Base-by-base conservation (phyloP, 2,797 vertebrate genomes). In the Leptodactylus fallax region DNA sequence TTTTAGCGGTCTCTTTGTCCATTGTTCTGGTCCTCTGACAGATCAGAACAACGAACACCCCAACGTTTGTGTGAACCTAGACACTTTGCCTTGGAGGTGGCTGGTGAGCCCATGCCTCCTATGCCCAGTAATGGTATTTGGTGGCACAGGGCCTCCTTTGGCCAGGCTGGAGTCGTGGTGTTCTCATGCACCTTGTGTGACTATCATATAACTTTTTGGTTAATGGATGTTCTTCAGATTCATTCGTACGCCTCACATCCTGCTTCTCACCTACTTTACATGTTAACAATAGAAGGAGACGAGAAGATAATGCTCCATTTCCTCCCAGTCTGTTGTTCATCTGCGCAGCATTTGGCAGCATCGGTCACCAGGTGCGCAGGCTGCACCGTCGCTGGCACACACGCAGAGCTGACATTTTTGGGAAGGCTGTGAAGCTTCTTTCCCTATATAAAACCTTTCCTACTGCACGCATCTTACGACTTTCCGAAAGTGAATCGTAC, bases 231-330 rank as follows among this genome's bases (percentile, higher is more conserved):
- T 51, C 5, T 0, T 6, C 17, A n/a, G n/a, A n/a, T n/a, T 27
- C 11, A 7, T 19, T n/a, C 23, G 11, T 27, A 21, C 55, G 2
- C 21, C 17, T 65, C 51, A 27, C 58, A 71, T 80, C 65, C 87
- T 17, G 10, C 53, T 79, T 80, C 81, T 88, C 77, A 63, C 87
- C 76, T 85, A 56, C 55, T 85, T 79, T 56, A 83, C 63, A 8
- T 71, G 72, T 9, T 60, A 60, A 71, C 63, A 63, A 80, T 23
- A 74, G n/a, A 67, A 69, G 13, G 16, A 69, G 60, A 77, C 16
- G 11, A 81, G 74, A 10, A 76, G 77, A 76, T 85, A 76, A 81
- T 74, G 13, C n/a, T 79, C 53, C 13, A 36, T 56, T 71, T 87
- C 81, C 87, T 56, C 36, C 6, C 3, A 16, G 8, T 19, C 65